Evolutionary conservation across 2,888 invertebrate genomes (phyloP).

Genomic region (Pyrrhosoma nymphula): DNA sequence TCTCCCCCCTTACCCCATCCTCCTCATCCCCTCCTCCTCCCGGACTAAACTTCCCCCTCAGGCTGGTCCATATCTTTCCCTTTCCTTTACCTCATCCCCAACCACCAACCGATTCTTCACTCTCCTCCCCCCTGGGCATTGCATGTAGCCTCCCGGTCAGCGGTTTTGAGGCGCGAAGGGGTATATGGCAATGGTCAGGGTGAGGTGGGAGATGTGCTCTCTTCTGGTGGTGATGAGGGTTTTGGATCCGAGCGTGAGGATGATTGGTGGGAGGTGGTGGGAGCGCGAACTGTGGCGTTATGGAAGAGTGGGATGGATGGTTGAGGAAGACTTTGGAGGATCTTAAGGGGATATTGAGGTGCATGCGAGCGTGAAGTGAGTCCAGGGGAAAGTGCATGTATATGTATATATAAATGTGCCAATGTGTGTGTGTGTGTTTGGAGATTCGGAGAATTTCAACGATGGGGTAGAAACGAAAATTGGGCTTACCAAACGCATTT

Average conservation of each 20-base stretch:
- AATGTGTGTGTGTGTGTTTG: background rate
- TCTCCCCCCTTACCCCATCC: too few species aligned
- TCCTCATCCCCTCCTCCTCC: background rate
- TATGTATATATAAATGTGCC: background rate
- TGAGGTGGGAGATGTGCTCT: background rate
- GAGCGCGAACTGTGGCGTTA: too few species aligned
- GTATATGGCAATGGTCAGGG: background rate
- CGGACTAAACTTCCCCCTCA: background rate
- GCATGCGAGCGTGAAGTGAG: background rate
- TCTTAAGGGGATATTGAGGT: background rate
- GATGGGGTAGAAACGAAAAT: background rate
- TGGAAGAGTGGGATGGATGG: background rate
- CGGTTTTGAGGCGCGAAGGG: background rate
- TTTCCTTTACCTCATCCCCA: background rate
- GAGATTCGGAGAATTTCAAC: background rate
- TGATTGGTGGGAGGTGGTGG: background rate
- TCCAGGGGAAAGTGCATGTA: background rate
- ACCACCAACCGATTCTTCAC: background rate
- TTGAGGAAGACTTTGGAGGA: background rate
- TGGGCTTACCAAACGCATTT: background rate
- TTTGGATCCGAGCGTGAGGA: background rate
- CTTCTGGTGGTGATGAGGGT: background rate
- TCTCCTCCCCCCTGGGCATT: background rate
- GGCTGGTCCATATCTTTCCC: background rate
- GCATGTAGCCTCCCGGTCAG: background rate